Conservation (phyloP, 2,113 vertebrate genomes). For the Rhynchomys soricoides region DNA sequence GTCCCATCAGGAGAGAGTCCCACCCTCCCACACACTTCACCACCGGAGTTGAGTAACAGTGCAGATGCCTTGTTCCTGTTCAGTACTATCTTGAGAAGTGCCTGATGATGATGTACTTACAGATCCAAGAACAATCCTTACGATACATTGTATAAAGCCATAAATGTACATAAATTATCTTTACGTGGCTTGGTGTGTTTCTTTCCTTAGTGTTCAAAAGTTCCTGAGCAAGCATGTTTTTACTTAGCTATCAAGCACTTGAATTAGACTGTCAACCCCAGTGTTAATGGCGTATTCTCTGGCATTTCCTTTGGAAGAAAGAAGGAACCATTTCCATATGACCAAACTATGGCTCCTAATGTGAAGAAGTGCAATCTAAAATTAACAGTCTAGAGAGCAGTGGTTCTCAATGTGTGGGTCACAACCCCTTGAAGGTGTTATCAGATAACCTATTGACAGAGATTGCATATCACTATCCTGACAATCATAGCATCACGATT, state of each 20-base stretch:
- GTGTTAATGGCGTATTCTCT: background rate
- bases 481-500: background rate
- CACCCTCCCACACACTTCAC: slow-evolving; percentile 68
- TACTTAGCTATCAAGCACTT: background rate
- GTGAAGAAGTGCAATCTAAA: background rate
- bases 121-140: slow-evolving; percentile 91
- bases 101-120: slow-evolving; percentile 89
- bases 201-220: slow-evolving; percentile 78
- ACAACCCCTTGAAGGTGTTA: background rate
- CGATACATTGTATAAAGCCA: slow-evolving; percentile 93
- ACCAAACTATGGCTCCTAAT: background rate
- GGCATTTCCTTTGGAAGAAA: slow-evolving; percentile 23
- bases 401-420: background rate
- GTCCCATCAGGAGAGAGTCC: slow-evolving; percentile 77
- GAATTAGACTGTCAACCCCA: background rate
- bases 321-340: background rate
- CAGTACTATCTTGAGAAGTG: slow-evolving; percentile 89
- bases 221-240: slow-evolving; percentile 78
- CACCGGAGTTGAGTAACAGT: slow-evolving; percentile 80
- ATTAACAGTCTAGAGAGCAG: background rate
- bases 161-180: slow-evolving; percentile 94
- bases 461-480: background rate
- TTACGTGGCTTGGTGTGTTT: slow-evolving; percentile 87
- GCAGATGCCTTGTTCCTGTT: slow-evolving; percentile 81
- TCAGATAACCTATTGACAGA: background rate